phyloP scores from a whole-genome alignment of 2,888 invertebrate species.

The Melanostoma scalare region DNA sequence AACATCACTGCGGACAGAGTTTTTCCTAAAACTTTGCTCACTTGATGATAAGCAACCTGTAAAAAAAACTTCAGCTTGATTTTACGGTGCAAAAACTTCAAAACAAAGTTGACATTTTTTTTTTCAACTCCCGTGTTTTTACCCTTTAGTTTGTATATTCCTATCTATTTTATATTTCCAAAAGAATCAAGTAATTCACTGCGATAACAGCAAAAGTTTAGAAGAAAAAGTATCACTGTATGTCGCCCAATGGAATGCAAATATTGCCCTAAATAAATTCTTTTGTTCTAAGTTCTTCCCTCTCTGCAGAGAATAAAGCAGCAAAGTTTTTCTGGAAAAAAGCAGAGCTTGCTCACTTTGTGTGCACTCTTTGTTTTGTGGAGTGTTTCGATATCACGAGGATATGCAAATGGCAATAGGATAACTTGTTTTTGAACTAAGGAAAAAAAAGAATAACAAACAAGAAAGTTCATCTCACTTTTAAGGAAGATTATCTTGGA shows the following conservation, averaged over 20 bases:
- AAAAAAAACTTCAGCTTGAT: constrained; percentile 11
- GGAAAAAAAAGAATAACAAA: constrained; percentile 25
- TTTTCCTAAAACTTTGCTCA: not conserved
- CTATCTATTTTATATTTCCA: constrained; percentile 1
- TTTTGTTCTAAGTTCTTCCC: constrained; percentile 31
- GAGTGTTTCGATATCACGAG: constrained; percentile 48
- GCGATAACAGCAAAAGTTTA: constrained; percentile 61
- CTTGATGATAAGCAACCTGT: constrained; percentile 14
- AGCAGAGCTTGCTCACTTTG: constrained; percentile 35
- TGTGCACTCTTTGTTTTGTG: constrained; percentile 38
- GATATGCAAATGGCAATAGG: constrained; percentile 60
- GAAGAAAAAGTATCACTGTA: constrained; percentile 48
- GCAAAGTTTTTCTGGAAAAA: constrained; percentile 43
- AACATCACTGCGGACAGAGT: not conserved
- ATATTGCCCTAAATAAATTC: constrained; percentile 60
- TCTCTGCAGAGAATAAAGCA: constrained; percentile 43
- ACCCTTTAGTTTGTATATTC: not conserved
- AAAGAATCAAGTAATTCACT: constrained; percentile 43
- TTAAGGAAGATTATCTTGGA: constrained; percentile 40
- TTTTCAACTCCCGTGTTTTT: not conserved
- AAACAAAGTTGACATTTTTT: not conserved
- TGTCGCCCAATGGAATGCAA: constrained; percentile 66
- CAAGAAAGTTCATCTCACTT: constrained; percentile 46
- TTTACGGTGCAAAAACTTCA: constrained; percentile 27
- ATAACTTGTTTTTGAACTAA: constrained; percentile 45